Evolutionary conservation across 2,888 invertebrate species (phyloP), one percentile per base, ranked within the genome.

Genomic region (Scaptomyza polygonia): DNA sequence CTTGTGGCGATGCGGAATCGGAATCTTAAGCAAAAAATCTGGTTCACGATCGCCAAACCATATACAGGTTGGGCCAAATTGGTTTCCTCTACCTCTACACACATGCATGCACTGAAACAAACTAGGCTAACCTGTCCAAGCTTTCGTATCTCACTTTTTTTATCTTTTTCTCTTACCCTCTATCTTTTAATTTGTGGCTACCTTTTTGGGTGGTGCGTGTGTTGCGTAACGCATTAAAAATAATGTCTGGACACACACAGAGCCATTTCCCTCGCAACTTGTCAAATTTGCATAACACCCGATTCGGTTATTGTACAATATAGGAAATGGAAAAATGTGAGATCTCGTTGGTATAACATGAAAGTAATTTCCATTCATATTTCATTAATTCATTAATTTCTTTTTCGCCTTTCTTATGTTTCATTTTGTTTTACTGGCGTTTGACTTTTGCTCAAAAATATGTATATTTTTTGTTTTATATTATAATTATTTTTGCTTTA

Each of bases 271-370:
- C 59, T 42, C 59, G 44, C 70, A 72, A 75, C 40, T 51, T 71
- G 76, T 76, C 45, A 65, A 76, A 76, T 72, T 72, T 76, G 76
- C 72, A 72, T 72, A 72, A 71, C 76, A 45, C 42, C 58, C 55
- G 52, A 39, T 55, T 75, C 71, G 71, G 25, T 56, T 71, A 65
- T 72, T 65, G 58, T 72, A 72, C 72, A 75, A 76, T 75, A 59
- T 75, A 59, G 72, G 42, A 64, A 70, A 64, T 70, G 72, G 76
- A 56, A 72, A 72, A 72, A 47, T 12, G 59, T n/a, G 43, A 42
- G 42, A 49, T 48, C 14, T 14, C 9, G 29, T 32, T 6, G 9
- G 5, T 34, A 12, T 44, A 58, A 64, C 63, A 63, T 54, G 65
- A 76, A 72, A 71, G 56, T 44, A 49, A 76, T 72, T 75, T 72